Base-by-base conservation (phyloP, 2,113 vertebrate species). In the Paratilapia polleni region DNA sequence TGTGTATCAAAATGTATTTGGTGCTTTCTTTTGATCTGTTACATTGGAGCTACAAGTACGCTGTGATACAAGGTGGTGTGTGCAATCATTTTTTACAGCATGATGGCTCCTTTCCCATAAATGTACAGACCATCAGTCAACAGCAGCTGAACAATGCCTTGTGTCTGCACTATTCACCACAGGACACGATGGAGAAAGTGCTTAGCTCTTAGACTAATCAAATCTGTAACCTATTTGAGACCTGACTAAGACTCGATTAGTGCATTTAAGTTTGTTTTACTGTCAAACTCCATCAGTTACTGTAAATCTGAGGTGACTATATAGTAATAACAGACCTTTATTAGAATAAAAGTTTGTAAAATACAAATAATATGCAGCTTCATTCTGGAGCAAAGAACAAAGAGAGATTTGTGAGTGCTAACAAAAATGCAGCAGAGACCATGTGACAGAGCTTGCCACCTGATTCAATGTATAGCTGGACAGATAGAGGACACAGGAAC, bases 221-320 rank as follows among this genome's bases (percentile, higher is more conserved):
- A 54, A 90, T 82, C 80, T 82, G 60, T 82, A 73, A n/a, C 88
- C 49, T 52, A 76, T 87, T 77, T 86, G n/a, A 79, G 66, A 63
- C 12, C 47, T 47, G 59, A 75, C 22, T 62, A 61, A 49, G 3
- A 6, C 43, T 77, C 12, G 56, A 76, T 68, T 83, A 47, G 41
- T 49, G n/a, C 36, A 82, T 47, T 75, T 78, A 86, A 22, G 28
- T 24, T 26, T 34, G 24, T 59, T 66, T 22, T 15, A 26, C 58
- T 73, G 26, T 78, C 64, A 60, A 56, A 52, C 22, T 31, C 11
- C 12, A 59, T 54, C 70, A 24, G 63, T 79, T 85, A 62, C 38
- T 22, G 31, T 6, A 81, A 84, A 87, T 41, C 63, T 12, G 64
- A 80, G 74, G 20, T 70, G 62, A 58, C 73, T 49, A 4, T 26